Conservation (phyloP, 2,888 invertebrate genomes). For the Aphelenchoides bicaudatus region DNA sequence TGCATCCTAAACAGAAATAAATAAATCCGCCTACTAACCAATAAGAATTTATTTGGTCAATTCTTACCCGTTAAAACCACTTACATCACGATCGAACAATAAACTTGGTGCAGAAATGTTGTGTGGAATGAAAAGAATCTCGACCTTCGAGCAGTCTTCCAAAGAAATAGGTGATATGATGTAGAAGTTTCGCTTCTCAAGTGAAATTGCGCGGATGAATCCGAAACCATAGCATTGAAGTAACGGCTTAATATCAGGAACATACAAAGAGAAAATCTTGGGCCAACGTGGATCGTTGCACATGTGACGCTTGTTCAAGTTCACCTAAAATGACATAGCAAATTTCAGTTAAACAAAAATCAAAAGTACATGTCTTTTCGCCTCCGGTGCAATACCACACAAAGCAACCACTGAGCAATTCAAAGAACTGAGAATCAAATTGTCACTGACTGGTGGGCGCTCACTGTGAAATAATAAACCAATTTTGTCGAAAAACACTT, state of each 20-base stretch:
- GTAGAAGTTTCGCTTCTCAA: slow-evolving; percentile 30
- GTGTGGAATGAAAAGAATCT: slow-evolving; percentile 28
- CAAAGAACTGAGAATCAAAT: slow-evolving; percentile 24
- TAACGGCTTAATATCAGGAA: background rate
- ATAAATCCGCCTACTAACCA: background rate
- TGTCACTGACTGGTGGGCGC: slow-evolving; percentile 25
- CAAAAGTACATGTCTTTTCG: background rate
- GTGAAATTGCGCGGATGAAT: slow-evolving; percentile 29
- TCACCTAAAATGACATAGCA: background rate
- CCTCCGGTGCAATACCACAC: slow-evolving; percentile 21
- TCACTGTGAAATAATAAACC: slow-evolving; percentile 31
- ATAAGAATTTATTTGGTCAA: too few species aligned
- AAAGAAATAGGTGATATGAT: slow-evolving; percentile 32
- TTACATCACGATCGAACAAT: slow-evolving; percentile 24
- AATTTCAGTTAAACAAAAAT: too few species aligned
- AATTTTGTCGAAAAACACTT: slow-evolving; percentile 25
- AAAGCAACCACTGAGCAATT: slow-evolving; percentile 35
- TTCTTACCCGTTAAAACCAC: slow-evolving; percentile 14
- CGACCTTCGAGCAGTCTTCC: slow-evolving; percentile 14
- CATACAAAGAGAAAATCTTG: background rate
- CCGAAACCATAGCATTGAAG: slow-evolving; percentile 30
- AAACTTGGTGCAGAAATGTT: slow-evolving; percentile 17
- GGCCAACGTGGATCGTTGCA: slow-evolving; percentile 4
- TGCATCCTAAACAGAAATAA: slow-evolving; percentile 2
- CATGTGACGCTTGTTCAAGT: background rate